Evolutionary conservation across 2,888 invertebrate genomes (phyloP), one percentile per base, ranked within the genome.

Genomic region (Eledona agricola): DNA sequence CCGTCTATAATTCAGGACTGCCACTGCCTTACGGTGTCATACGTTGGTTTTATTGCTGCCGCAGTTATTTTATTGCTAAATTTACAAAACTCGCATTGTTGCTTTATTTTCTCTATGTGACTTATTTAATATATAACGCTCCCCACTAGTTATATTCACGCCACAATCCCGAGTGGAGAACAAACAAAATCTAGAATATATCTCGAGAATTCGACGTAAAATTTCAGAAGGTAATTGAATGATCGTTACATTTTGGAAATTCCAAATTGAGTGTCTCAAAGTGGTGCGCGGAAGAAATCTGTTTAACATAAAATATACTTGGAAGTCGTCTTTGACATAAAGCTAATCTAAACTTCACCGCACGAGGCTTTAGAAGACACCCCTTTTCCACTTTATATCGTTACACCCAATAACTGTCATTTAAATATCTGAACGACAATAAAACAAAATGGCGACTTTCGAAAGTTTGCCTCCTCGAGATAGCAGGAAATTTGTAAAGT

Each of bases 381-480:
- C 15, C 37, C 35, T 51, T 37, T 51, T 43, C 35, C 35, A 31
- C 29, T 43, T 51, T 51, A 45, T 43, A 40, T 28, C 53, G 53
- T 47, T 55, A 55, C 51, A 55, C 38, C 55, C 47, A 55, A 55
- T 55, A 55, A 55, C 46, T 55, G 55, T 45, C 55, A 55, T 55
- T 55, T 55, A 46, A 55, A 51, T 55, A 55, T 49, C 42, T 29
- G 25, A 12, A 38, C 23, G 34, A 46, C 55, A 49, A 55, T 55
- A 50, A 50, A 54, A 54, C 38, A 49, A 47, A 53, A 46, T 53
- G 53, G 25, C 35, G 45, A 46, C 13, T 51, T 51, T 51, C 5
- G 32, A 28, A 42, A 40, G 22, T 40, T 40, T 13, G 35, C 23
- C 19, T 20, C 16, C 10, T 19, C 28, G 35, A 28, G 35, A 43